Percentiles rank a stretch among this genome's conserved stretches.
Conservation (phyloP, 2,797 vertebrate genomes). For the Erethizon dorsatum region DNA sequence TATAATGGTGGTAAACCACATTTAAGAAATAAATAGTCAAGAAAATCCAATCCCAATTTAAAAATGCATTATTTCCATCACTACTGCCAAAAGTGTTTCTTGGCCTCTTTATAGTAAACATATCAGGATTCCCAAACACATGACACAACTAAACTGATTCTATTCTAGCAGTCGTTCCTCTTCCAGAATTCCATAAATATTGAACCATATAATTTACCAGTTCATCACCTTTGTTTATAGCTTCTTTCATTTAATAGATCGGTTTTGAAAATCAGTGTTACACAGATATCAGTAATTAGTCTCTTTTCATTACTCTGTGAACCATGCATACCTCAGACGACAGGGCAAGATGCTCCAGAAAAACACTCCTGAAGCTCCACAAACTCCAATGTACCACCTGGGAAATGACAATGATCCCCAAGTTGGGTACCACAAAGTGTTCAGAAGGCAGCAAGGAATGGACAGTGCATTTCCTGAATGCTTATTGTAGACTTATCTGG, state of each 20-base stretch:
- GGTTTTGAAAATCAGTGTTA: not conserved
- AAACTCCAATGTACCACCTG: not conserved
- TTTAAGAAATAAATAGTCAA: not conserved
- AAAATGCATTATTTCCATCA: not conserved
- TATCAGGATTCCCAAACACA: accelerated
- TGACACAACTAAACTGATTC: not conserved
- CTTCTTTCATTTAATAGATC: not conserved
- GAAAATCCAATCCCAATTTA: not conserved
- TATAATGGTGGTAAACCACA: not conserved
- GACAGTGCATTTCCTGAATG: accelerated
- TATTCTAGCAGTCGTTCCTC: not conserved
- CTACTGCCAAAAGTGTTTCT: not conserved
- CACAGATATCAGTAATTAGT: not conserved
- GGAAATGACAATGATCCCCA: not conserved
- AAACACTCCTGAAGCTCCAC: not conserved
- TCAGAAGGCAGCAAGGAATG: not conserved
- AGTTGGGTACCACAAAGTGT: not conserved
- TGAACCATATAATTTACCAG: not conserved
- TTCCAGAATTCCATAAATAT: not conserved
- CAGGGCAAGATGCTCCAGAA: not conserved
- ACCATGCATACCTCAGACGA: not conserved
- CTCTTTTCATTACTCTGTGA: not conserved
- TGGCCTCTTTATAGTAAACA: not conserved
- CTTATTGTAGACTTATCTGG: not conserved
- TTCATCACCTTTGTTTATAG: not conserved